Conservation (phyloP, 2,888 invertebrate species). For the Athetis lepigone region DNA sequence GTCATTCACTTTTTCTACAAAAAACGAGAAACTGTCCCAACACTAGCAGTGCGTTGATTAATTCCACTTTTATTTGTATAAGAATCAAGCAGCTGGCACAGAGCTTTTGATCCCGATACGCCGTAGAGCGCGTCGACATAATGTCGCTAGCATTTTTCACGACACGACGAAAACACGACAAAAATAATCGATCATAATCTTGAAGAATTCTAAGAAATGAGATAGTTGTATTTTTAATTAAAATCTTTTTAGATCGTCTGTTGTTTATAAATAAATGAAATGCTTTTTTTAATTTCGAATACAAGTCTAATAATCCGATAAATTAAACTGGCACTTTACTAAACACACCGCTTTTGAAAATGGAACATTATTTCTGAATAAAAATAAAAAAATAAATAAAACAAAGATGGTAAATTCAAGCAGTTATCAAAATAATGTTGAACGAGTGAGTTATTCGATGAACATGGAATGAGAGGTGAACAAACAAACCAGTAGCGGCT, state of each 20-base stretch:
- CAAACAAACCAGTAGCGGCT: constrained; percentile 78
- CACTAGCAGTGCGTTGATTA: constrained; percentile 85
- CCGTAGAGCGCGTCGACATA: constrained; percentile 82
- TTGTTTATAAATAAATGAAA: constrained; percentile 56
- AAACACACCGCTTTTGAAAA: constrained; percentile 49
- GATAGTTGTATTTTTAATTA: constrained; percentile 74
- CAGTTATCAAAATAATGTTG: constrained; percentile 51
- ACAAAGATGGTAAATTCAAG: constrained; percentile 31
- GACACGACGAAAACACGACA: constrained; percentile 82
- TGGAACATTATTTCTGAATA: constrained; percentile 38
- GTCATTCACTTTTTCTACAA: constrained; percentile 38
- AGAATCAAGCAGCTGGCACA: constrained; percentile 84
- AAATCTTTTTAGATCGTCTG: constrained; percentile 60
- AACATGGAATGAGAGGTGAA: constrained; percentile 59
- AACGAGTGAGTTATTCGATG: constrained; percentile 49
- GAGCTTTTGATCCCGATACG: constrained; percentile 88
- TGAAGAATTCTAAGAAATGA: constrained; percentile 78
- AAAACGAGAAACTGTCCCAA: constrained; percentile 67
- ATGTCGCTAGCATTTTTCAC: constrained; percentile 84
- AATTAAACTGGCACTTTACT: constrained; percentile 51
- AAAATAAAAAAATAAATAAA: constrained; percentile 21
- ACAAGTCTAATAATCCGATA: constrained; percentile 55
- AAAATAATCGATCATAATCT: constrained; percentile 89
- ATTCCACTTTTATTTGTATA: constrained; percentile 89
- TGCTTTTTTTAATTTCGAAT: constrained; percentile 49